phyloP scores from a whole-genome alignment of 2,113 vertebrate species.

The Gila orcuttii region DNA sequence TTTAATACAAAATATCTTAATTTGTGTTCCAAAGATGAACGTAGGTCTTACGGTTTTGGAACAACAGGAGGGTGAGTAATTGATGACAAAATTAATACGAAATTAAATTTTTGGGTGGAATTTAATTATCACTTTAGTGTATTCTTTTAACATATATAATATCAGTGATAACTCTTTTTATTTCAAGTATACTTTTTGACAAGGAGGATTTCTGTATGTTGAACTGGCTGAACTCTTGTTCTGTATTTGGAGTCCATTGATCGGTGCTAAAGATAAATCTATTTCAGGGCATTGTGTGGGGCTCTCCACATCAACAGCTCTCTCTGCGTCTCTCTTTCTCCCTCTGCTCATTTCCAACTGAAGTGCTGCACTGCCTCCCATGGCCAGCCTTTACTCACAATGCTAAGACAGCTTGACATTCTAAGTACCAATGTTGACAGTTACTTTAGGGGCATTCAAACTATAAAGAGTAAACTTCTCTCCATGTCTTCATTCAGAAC shows the following conservation, averaged over 20 bases:
- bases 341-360: slow-evolving; percentile 5
- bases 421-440: slow-evolving; percentile 7
- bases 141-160: not conserved
- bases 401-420: slow-evolving; percentile 20
- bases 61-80: too few relatives aligned
- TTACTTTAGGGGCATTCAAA: slow-evolving; percentile 12
- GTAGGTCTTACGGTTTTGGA: too few relatives aligned
- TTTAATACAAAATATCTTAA: too few relatives aligned
- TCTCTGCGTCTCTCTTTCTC: slow-evolving; percentile 7
- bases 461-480: not conserved
- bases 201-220: not conserved
- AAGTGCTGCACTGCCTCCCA: not conserved
- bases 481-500: not conserved
- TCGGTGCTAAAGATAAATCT: slow-evolving; percentile 57
- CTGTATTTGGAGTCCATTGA: slow-evolving; percentile 50
- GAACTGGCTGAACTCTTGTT: slow-evolving; percentile 24
- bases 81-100: too few relatives aligned
- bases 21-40: too few relatives aligned
- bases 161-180: not conserved
- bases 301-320: slow-evolving; percentile 8
- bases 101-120: too few relatives aligned
- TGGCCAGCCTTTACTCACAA: not conserved
- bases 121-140: too few relatives aligned
- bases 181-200: not conserved
- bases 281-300: slow-evolving; percentile 27